Percentiles rank a stretch among this genome's conserved stretches.
Evolutionary conservation across 2,113 vertebrate genomes (phyloP).

Genomic region (Oryzias curvinotus): DNA sequence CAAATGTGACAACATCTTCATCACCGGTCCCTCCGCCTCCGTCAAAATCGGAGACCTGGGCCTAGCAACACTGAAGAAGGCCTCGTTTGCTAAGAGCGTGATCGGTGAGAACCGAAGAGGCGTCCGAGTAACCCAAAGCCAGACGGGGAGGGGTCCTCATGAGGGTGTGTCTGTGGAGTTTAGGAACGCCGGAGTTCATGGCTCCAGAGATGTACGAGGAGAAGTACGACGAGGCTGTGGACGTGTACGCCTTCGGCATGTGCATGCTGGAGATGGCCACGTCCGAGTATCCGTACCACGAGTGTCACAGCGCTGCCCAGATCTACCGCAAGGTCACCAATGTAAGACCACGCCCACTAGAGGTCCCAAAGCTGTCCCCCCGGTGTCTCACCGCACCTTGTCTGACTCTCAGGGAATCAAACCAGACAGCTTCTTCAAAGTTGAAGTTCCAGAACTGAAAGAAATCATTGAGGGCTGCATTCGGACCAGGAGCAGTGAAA

Average conservation of each 20-base stretch:
- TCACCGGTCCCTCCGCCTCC: constrained; percentile 87
- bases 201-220: constrained; percentile 95
- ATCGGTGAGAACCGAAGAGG: constrained; percentile 74
- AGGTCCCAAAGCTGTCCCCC: background rate
- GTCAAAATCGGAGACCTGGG: constrained; percentile 94
- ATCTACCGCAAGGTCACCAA: constrained; percentile 94
- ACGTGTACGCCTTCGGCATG: constrained; percentile 92
- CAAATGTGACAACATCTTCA: constrained; percentile 95
- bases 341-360: constrained; percentile 68
- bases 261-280: constrained; percentile 96
- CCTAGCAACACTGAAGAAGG: constrained; percentile 88
- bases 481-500: constrained; percentile 84
- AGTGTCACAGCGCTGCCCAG: constrained; percentile 89
- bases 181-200: constrained; percentile 89
- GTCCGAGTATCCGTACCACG: constrained; percentile 89
- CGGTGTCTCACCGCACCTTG: background rate
- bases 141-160: background rate
- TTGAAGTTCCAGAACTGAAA: constrained; percentile 87
- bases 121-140: background rate
- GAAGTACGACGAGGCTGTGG: constrained; percentile 90
- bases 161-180: constrained; percentile 16
- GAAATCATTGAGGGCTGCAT: constrained; percentile 95
- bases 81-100: constrained; percentile 92
- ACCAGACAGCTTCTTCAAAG: constrained; percentile 90
- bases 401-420: constrained; percentile 82